Base-by-base conservation (phyloP, 2,113 vertebrate species). In the Mohoua ochrocephala region DNA sequence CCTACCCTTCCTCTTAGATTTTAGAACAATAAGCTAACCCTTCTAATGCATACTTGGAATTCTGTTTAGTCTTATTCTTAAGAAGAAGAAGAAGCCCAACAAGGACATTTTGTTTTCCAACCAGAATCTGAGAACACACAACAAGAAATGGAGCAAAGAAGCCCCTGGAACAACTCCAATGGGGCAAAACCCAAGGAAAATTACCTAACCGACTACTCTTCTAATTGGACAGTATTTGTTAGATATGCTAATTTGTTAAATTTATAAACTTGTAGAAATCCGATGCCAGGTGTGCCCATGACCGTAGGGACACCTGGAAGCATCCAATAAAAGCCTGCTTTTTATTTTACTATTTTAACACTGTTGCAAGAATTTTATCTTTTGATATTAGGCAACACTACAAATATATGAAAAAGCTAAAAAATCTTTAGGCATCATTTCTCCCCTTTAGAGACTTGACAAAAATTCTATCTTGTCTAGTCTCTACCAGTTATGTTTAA, bases 231-330 rank as follows among this genome's bases (percentile, higher is more conserved):
- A 30, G 33, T 37, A 44, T 59, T 60, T 77, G 27, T 60, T 52
- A 68, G 63, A 52, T 60, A 33, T 18, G 27, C 13, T 44, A 44
- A 37, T 59, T 44, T 59, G 0, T 77, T 77, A 44, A 42, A 52
- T 2, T 37, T 52, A 33, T 4, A 44, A 77, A 44, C 33, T 18
- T 42, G 7, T 68, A 37, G 63, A 44, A 59, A 76, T 76, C 31
- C 0, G 0, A 11, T 59, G 13, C 37, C 0, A 0, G 37, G 17
- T 6, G 11, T 52, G 31, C 31, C 31, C 22, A 37, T 37, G 44
- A 27, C 7, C 39, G 12, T 39, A 10, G 39, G 39, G 39, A 39
- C 39, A 39, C 39, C 39, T 27, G 31, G 7, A 16, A 52, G 17
- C 11, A 59, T 68, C 44, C 33, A 44, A 15, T 18, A 50, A 50